Evolutionary conservation across 37 sponge, comb jelly and placozoan genomes (phyloP).

Genomic region (Ianthella basta): DNA sequence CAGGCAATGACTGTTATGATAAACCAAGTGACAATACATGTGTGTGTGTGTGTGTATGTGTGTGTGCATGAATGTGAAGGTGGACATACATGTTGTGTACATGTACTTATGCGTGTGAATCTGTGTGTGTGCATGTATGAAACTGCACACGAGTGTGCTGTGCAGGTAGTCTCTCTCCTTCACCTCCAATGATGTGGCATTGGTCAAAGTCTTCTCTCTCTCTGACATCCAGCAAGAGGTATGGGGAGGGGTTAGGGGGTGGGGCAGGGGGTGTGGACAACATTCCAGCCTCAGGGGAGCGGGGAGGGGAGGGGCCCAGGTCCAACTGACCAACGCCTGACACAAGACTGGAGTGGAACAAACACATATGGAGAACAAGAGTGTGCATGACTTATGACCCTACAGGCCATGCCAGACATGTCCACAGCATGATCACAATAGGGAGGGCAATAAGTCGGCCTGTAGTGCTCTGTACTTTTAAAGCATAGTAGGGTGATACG

Average conservation of each 20-base stretch:
- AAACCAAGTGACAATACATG: not conserved
- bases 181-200: conserved; percentile 93
- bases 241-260: conserved; percentile 51
- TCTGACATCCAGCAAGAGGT: conserved; percentile 93
- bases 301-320: not conserved
- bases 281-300: conserved; percentile 2
- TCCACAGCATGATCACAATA: too few relatives aligned
- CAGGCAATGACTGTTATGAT: not conserved
- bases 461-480: too few relatives aligned
- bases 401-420: too few relatives aligned
- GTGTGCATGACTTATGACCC: too few relatives aligned
- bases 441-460: too few relatives aligned
- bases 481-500: too few relatives aligned
- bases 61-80: not conserved
- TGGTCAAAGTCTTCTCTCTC: conserved; percentile 78
- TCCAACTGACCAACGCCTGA: conserved; percentile 82
- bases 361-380: not conserved
- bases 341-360: conserved; percentile 35
- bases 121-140: too few relatives aligned
- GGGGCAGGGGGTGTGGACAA: conserved; percentile 10
- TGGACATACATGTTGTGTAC: too few relatives aligned
- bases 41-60: not conserved
- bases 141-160: too few relatives aligned
- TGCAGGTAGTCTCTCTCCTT: too few relatives aligned
- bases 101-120: too few relatives aligned